Evolutionary conservation across 2,797 vertebrate genomes (phyloP).

Genomic region (Meriones psammophilus): DNA sequence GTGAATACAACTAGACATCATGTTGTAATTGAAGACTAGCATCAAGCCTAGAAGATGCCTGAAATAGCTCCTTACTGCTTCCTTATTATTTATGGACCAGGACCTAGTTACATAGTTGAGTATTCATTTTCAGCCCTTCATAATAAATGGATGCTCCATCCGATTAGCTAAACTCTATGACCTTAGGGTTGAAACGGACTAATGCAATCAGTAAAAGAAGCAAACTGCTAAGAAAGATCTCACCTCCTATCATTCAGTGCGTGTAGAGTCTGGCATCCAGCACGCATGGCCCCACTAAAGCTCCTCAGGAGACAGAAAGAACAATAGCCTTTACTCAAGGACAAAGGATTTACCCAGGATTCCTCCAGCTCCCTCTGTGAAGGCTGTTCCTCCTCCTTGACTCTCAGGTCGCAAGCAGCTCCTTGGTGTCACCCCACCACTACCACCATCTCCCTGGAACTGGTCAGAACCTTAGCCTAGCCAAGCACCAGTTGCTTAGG

Average conservation of each 20-base stretch:
- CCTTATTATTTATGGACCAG: not conserved
- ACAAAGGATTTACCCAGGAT: not conserved
- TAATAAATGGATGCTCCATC: not conserved
- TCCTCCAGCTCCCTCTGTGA: not conserved
- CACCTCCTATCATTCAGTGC: not conserved
- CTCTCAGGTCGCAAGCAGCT: not conserved
- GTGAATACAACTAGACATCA: not conserved
- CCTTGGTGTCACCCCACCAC: not conserved
- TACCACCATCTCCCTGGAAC: not conserved
- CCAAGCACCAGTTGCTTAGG: not conserved
- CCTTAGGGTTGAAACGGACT: not conserved
- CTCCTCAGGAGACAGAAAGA: not conserved
- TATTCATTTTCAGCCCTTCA: not conserved
- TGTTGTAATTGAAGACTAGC: not conserved
- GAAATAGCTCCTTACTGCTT: not conserved
- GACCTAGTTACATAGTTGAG: not conserved
- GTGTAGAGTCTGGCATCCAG: too few relatives aligned
- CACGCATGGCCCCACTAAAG: not conserved
- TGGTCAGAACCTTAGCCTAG: not conserved
- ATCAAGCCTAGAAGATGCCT: not conserved
- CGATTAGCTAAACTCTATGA: not conserved
- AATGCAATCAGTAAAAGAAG: not conserved
- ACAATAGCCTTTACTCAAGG: not conserved
- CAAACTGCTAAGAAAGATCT: not conserved
- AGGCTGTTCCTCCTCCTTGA: not conserved